Base-by-base conservation (phyloP, 1,140 invertebrate genomes). In the Trachelipus rathkii region DNA sequence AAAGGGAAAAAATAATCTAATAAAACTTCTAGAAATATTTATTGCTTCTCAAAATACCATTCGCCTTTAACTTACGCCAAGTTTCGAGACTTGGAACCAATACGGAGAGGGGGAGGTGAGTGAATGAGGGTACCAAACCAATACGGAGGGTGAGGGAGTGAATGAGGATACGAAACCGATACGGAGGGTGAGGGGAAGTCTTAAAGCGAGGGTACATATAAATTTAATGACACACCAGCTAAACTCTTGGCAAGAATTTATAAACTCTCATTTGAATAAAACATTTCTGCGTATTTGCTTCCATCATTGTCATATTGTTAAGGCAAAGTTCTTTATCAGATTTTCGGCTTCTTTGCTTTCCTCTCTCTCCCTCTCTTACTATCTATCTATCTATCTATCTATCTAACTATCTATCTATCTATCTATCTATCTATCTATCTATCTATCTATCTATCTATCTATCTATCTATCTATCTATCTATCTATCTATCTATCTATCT, bases 211-310 rank as follows among this genome's bases (percentile, higher is more conserved):
- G 50, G 50, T 13, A 15, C 19, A 60, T 60, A 60, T 60, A 60
- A 60, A 60, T 60, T 60, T 60, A 60, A 60, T 60, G 50, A 60
- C 11, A 60, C 50, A 60, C 50, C 50, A 60, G 11, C 50, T 60
- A 60, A 60, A 19, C 50, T 60, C 50, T 60, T 19, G 50, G 50
- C 50, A 19, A 15, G 50, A 60, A 60, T 60, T 60, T 60, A 60
- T 60, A 13, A 60, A 60, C 50, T 60, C 11, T 2, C 19, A 15
- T 60, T 60, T 60, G 50, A 60, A 60, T 60, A 60, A 60, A 60
- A 60, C 50, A 60, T 60, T 60, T 60, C 19, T 19, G 11, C 11
- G 11, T 60, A 60, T 60, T 60, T 60, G 50, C 19, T 60, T 60
- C 50, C 11, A 60, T 60, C 50, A 60, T 15, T 19, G 50, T 60